Evolutionary conservation across 2,888 invertebrate species (phyloP).

Genomic region (Bombylius discolor): DNA sequence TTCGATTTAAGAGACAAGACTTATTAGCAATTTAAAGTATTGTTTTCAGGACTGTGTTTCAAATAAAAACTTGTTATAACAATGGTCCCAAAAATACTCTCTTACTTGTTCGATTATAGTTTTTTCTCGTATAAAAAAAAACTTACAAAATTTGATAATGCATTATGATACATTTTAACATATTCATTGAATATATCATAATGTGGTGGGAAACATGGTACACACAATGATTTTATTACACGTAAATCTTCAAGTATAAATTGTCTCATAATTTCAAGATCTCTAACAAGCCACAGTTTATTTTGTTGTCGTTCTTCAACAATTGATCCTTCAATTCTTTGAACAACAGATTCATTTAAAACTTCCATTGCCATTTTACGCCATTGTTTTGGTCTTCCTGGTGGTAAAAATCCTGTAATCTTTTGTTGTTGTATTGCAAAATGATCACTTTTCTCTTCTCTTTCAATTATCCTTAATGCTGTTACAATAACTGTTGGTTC

Average conservation of each 20-base stretch:
- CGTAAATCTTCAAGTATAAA: constrained; percentile 81
- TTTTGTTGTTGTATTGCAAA: constrained; percentile 55
- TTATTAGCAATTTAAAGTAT: no score
- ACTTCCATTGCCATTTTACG: constrained; percentile 73
- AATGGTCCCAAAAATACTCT: neutral
- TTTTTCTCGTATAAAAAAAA: neutral
- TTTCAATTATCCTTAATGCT: constrained; percentile 86
- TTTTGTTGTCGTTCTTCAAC: constrained; percentile 81
- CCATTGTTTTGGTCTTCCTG: constrained; percentile 89
- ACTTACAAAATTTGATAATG: constrained; percentile 65
- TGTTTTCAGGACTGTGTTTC: no score
- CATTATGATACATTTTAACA: constrained; percentile 86
- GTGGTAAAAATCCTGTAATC: constrained; percentile 76
- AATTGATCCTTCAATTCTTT: constrained; percentile 87
- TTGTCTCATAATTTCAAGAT: constrained; percentile 77
- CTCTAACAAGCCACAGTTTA: constrained; percentile 91
- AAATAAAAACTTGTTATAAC: no score
- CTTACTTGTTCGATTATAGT: no score
- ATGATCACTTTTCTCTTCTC: constrained; percentile 90
- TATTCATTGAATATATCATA: constrained; percentile 87
- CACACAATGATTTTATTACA: constrained; percentile 78
- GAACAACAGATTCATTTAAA: constrained; percentile 61
- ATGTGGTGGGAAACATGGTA: constrained; percentile 90
- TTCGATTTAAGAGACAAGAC: no score
- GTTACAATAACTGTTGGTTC: constrained; percentile 94